These are phyloP conservation scores for Trachemys scripta DNA, from an alignment of 2,113 vertebrate genomes.

Conservation along the genomic window DNA sequence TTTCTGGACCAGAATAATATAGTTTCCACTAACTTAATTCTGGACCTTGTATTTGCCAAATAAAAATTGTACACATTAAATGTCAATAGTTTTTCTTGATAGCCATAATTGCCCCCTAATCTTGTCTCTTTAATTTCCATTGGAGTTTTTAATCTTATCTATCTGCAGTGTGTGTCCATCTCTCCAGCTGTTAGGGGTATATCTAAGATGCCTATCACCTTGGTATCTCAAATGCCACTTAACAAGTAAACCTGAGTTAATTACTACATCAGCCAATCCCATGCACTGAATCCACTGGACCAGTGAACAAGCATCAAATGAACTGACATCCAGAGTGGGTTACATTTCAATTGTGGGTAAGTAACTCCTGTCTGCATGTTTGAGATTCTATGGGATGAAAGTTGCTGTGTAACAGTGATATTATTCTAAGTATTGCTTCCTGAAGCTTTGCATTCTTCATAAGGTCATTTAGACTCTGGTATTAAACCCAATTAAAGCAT, in stretches of 20 bases:
- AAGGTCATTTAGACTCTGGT: neutral
- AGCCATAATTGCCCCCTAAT: neutral
- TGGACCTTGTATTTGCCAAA: neutral
- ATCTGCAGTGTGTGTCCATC: too few species aligned
- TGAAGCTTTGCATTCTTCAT: neutral
- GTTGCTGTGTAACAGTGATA: neutral
- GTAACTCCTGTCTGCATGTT: neutral
- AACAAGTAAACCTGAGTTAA: neutral
- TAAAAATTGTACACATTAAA: neutral
- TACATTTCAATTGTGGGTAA: neutral
- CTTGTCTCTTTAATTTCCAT: neutral
- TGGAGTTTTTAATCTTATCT: neutral
- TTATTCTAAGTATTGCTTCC: neutral
- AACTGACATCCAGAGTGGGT: neutral
- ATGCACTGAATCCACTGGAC: neutral
- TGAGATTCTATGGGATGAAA: neutral
- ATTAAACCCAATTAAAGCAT: slow-evolving; percentile 17
- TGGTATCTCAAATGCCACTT: neutral
- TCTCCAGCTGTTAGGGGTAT: neutral
- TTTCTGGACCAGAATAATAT: neutral
- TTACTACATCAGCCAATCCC: neutral
- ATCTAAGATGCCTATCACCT: neutral
- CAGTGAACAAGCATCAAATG: neutral
- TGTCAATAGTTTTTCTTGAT: neutral
- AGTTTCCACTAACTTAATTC: neutral